A percentile compares a stretch with the other conserved stretches of the same genome.
Conservation (phyloP, 2,888 invertebrate species). For the Amorpha juglandis region DNA sequence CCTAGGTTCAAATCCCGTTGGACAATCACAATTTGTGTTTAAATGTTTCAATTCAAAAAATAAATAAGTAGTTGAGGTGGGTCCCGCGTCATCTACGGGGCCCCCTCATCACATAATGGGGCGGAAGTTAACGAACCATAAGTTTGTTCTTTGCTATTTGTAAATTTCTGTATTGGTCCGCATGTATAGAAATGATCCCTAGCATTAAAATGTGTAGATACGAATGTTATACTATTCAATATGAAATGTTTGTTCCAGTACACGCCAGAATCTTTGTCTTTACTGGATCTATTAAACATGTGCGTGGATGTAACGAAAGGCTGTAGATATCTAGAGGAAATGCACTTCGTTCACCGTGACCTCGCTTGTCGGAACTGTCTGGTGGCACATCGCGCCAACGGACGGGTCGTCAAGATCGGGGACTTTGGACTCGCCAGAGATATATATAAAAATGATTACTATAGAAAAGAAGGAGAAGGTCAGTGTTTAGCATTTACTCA, state of each 20-base stretch:
- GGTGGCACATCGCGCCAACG: constrained; percentile 89
- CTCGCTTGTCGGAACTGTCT: constrained; percentile 98
- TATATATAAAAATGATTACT: constrained; percentile 98
- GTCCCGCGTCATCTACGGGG: no score
- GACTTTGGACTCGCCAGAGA: constrained; percentile 98
- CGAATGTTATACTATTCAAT: background rate
- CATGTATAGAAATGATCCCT: no score
- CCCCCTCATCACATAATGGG: no score
- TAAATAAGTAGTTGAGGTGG: no score
- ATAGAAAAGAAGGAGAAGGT: constrained; percentile 95
- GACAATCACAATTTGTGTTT: no score
- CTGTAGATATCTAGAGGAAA: constrained; percentile 97
- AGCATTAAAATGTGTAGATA: no score
- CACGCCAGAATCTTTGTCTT: constrained; percentile 86
- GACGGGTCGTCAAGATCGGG: constrained; percentile 96
- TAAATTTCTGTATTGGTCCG: no score
- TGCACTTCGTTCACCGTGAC: constrained; percentile 98
- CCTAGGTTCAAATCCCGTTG: no score
- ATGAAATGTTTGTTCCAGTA: constrained; percentile 70
- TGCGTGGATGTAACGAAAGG: constrained; percentile 98
- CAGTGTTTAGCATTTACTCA: background rate
- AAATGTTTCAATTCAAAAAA: no score
- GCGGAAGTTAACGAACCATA: no score
- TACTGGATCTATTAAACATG: constrained; percentile 95
- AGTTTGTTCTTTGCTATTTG: no score